A percentile compares a stretch with the other conserved stretches of the same genome.
Evolutionary conservation across 2,113 vertebrate genomes (phyloP).

Genomic region (Empidonax alnorum): DNA sequence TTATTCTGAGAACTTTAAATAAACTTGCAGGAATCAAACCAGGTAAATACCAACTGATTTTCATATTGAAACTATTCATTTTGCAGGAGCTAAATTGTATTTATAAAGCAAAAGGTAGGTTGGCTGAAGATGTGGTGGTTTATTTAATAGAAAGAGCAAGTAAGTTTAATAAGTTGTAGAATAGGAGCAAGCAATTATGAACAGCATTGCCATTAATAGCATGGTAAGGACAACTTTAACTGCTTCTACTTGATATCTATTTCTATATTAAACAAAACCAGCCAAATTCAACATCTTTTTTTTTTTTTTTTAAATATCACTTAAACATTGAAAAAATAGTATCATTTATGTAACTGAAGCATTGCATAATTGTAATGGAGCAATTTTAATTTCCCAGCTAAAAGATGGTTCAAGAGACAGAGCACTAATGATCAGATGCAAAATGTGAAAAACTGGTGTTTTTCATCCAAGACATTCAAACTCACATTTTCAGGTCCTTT

Average conservation of each 20-base stretch:
- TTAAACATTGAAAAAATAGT: background rate
- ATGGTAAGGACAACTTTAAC: background rate
- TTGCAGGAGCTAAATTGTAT: background rate
- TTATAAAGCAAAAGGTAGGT: background rate
- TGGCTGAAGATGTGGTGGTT: background rate
- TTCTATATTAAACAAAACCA: background rate
- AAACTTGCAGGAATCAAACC: background rate
- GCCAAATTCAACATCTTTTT: background rate
- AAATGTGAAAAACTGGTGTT: background rate
- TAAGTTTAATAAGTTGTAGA: background rate
- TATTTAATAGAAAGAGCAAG: background rate
- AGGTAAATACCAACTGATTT: background rate
- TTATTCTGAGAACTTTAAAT: background rate
- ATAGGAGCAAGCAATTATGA: background rate
- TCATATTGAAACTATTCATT: background rate
- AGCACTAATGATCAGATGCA: background rate
- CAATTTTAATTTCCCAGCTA: background rate
- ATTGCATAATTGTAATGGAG: accelerated
- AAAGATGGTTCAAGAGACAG: background rate
- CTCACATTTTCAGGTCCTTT: constrained; percentile 98
- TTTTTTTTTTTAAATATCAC: background rate
- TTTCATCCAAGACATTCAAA: background rate
- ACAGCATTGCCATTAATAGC: background rate
- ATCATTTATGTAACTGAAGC: no score
- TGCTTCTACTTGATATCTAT: background rate